Evolutionary conservation across 2,113 vertebrate genomes (phyloP), one percentile per base, ranked within the genome.

Genomic region (Varanus salvator): DNA sequence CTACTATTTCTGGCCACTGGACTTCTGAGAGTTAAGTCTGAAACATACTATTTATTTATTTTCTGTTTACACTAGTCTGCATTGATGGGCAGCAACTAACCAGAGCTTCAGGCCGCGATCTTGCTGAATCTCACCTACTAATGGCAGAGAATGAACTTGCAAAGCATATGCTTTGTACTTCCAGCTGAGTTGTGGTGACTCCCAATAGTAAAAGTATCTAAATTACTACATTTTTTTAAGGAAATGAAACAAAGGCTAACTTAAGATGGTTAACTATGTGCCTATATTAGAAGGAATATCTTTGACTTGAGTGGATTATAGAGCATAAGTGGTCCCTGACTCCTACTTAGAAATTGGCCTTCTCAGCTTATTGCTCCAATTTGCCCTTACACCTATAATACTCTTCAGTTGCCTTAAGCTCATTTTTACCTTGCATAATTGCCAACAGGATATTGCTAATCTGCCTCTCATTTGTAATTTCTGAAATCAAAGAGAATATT

Each of bases 381-480:
- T 48, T 76, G 44, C 19, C 44, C 19, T 80, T 9, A n/a, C 17
- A 80, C 4, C 9, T 88, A n/a, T 84, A n/a, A 29, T 75, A 14
- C 1, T 27, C 0, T 57, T 78, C 14, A 54, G 21, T 89, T 85
- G 82, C 87, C n/a, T 81, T 77, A 64, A 69, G 23, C 31, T 38
- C 38, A 38, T 19, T 84, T 81, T 54, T 60, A 34, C 68, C 74
- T 38, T 44, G 66, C 80, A 57, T 44, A n/a, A 38, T 72, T 81
- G 52, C 31, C 15, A 82, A 72, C 52, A 44, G 78, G 78, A 72
- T 81, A 71, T 88, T 81, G 68, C 50, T 82, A 82, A 88, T 74
- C 50, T 44, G 72, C 44, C n/a, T 89, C 38, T 68, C 31, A 27
- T 83, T 89, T 52, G 38, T 60, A 75, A 60, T 75, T 75, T 64